Base-by-base conservation (phyloP, 2,113 vertebrate species). In the Eclectus roratus region DNA sequence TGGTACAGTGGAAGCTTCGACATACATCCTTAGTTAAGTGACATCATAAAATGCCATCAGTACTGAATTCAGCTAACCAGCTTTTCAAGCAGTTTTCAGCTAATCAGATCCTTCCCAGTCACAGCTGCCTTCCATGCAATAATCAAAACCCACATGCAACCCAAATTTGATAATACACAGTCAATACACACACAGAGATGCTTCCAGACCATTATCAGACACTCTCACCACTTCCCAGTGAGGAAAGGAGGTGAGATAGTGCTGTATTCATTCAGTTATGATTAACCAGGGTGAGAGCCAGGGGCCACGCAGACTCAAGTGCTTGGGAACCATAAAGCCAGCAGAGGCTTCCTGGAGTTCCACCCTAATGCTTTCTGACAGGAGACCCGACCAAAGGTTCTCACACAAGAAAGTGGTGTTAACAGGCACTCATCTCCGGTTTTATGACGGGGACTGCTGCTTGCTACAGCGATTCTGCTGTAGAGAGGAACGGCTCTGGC, bases 401-500 rank as follows among this genome's bases (percentile, higher is more conserved):
- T 46, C 50, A 18, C 28, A 17, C 9, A 52, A 7, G 11, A 52
- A 58, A 33, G 7, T 1, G 43, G 25, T 17, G 8, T 18, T 61
- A 47, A 29, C 8, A 47, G 46, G 28, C 31, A 13, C 18, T 15
- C 20, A 4, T 8, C 35, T 49, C 25, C 56, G 5, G 13, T 37
- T 18, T 9, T 19, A 23, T 0, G 5, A 17, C 3, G 10, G 17
- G 5, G 3, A 29, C 58, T 10, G 44, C 44, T 7, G 10, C 19
- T 44, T 28, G 21, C 55, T 35, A 9, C 35, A 47, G 43, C 1
- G 1, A 60, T 3, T 11, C 27, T 9, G 3, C 13, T 35, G 23
- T 37, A 8, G 29, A 55, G 13, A 11, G 9, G 70, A 78, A 71
- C 24, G 1, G 4, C 15, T 0, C 17, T 2, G 3, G 13, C 25